Base-by-base conservation (phyloP, 2,888 invertebrate species). In the Yponomeuta sedellus region DNA sequence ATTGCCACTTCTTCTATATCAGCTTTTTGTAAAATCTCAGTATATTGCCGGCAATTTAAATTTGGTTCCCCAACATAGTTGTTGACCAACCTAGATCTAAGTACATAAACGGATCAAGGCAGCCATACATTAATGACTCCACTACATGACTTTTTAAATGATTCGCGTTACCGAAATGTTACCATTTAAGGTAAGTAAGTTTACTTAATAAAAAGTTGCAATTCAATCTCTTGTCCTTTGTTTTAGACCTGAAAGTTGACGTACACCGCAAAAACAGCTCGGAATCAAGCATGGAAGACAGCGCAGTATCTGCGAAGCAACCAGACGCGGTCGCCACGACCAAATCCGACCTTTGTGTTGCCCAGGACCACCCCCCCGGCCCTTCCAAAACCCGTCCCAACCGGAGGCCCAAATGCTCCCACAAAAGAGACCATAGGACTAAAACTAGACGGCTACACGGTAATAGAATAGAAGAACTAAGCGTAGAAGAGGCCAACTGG, bases 181-280 rank as follows among this genome's bases (percentile, higher is more conserved):
- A 5, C 3, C 25, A 25, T 4, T 25, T 25, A 25, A 25, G 0
- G 25, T 25, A 25, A 1, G 2, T 25, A 25, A 25, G 25, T 5
- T 25, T 4, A 25, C 25, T n/a, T n/a, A n/a, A n/a, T n/a, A n/a
- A n/a, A n/a, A n/a, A n/a, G n/a, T n/a, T n/a, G n/a, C n/a, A n/a
- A n/a, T n/a, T n/a, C n/a, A n/a, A n/a, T n/a, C n/a, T n/a, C n/a
- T n/a, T n/a, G n/a, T n/a, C n/a, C n/a, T n/a, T 64, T 72, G 71
- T 89, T 86, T 11, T 83, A 94, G 97, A 97, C 92, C 92, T 97
- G 73, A 97, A 97, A 92, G 97, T 97, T 68, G 97, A 98, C 86
- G 97, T 98, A 66, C 97, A 98, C 87, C 93, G 97, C 68, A 97
- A 97, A 81, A 97, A 97, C 81, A 97, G 97, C 77, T 97, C 97